Conservation (phyloP, 2,888 invertebrate species). For the Ormyrus thymus region DNA sequence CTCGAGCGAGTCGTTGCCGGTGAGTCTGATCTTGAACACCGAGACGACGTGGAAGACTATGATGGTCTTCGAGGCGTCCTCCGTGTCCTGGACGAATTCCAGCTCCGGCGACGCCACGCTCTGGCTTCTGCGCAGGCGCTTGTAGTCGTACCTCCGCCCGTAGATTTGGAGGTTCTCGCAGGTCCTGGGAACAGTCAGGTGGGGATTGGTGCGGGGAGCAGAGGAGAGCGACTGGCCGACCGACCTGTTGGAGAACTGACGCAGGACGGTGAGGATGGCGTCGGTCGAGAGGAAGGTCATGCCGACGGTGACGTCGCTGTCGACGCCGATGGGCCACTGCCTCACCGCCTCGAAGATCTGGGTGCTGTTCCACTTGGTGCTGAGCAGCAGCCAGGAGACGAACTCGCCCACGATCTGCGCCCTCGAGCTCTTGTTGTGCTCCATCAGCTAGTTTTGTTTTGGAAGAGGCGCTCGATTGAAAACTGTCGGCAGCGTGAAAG, state of each 20-base stretch:
- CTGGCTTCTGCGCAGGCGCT: constrained; percentile 38
- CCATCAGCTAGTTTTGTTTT: constrained; percentile 28
- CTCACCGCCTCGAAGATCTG: constrained; percentile 67
- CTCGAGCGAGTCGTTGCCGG: constrained; percentile 61
- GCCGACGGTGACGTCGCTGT: constrained; percentile 71
- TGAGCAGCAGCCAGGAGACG: constrained; percentile 71
- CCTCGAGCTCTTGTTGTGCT: constrained; percentile 22
- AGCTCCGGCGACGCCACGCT: constrained; percentile 35
- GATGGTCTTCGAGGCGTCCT: constrained; percentile 58
- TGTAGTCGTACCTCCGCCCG: constrained; percentile 52
- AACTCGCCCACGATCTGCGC: constrained; percentile 67
- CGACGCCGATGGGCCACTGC: constrained; percentile 70
- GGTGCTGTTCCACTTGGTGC: constrained; percentile 63
- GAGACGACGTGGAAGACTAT: constrained; percentile 67
- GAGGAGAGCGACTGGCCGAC: no score
- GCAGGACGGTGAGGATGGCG: constrained; percentile 49
- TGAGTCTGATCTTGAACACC: constrained; percentile 68
- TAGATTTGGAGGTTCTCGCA: constrained; percentile 58
- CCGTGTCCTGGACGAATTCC: constrained; percentile 34
- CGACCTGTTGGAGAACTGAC: constrained; percentile 48
- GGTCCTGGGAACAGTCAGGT: constrained; percentile 52
- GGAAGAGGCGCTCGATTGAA: background rate
- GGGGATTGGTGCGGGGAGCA: no score
- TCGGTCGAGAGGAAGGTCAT: constrained; percentile 62
- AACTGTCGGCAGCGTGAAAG: background rate